A percentile compares a stretch with the other conserved stretches of the same genome.
Conservation (phyloP, 2,888 invertebrate species). For the Pasiphila rectangulata region DNA sequence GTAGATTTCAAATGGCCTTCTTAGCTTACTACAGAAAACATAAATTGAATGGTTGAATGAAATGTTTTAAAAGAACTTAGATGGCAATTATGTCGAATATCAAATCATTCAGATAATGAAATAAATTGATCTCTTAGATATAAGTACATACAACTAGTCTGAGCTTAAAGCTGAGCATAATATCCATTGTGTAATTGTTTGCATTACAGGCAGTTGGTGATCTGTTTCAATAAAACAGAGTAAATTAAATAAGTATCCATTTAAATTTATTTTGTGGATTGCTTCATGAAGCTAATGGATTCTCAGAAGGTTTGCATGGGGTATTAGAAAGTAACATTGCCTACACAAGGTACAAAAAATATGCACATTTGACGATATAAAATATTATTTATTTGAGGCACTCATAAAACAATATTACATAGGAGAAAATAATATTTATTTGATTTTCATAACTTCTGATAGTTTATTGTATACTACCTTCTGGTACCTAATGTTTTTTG, state of each 20-base stretch:
- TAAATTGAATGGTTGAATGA: too few relatives aligned
- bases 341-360: slow-evolving; percentile 10
- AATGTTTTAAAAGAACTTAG: too few relatives aligned
- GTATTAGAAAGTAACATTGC: slow-evolving; percentile 13
- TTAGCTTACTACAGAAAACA: too few relatives aligned
- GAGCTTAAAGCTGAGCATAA: slow-evolving; percentile 6
- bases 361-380: slow-evolving; percentile 14
- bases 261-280: slow-evolving; percentile 60
- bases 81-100: too few relatives aligned
- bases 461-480: slow-evolving; percentile 11
- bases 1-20: too few relatives aligned
- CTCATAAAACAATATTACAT: slow-evolving; percentile 7
- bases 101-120: too few relatives aligned
- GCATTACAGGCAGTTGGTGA: slow-evolving; percentile 80
- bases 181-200: slow-evolving; percentile 61
- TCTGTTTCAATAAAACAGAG: slow-evolving; percentile 68
- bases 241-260: slow-evolving; percentile 54
- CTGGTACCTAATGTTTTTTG: slow-evolving; percentile 5
- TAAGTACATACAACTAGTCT: not conserved
- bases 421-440: slow-evolving; percentile 1
- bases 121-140: too few relatives aligned
- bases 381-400: not conserved
- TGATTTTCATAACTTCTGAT: not conserved
- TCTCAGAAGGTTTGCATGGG: slow-evolving; percentile 17
- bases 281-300: slow-evolving; percentile 53